A percentile compares a stretch with the other conserved stretches of the same genome.
phyloP scores from a whole-genome alignment of 2,797 vertebrate species.

The Peromyscus nudipes region DNA sequence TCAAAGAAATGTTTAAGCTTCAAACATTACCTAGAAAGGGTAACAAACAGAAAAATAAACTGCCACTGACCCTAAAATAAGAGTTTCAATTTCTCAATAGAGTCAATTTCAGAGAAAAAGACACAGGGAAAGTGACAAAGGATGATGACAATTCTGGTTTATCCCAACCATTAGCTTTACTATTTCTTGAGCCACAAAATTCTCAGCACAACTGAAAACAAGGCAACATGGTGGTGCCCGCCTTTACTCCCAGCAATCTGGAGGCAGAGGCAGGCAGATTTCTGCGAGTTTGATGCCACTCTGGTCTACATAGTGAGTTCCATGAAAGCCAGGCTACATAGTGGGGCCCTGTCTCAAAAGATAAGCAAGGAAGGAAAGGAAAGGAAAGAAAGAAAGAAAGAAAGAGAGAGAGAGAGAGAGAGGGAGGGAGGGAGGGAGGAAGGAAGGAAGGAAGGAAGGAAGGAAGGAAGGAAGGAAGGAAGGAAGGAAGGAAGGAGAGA shows the following conservation, averaged over 20 bases:
- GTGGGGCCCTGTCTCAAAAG: background rate
- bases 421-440: background rate
- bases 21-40: background rate
- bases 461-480: background rate
- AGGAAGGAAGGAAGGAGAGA: no score
- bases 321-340: background rate
- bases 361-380: background rate
- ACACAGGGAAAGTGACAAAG: background rate
- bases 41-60: background rate
- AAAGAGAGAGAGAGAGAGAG: no score
- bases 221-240: background rate
- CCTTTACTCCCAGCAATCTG: background rate
- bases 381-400: no score
- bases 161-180: background rate
- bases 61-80: background rate
- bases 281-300: background rate
- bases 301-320: background rate
- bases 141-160: background rate
- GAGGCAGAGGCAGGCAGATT: background rate
- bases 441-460: background rate
- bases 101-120: background rate
- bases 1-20: slow-evolving; percentile 51
- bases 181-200: background rate
- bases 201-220: slow-evolving; percentile 6
- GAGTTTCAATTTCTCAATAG: slow-evolving; percentile 9